Evolutionary conservation across 2,797 vertebrate genomes (phyloP).

Genomic region (Meriones psammophilus): DNA sequence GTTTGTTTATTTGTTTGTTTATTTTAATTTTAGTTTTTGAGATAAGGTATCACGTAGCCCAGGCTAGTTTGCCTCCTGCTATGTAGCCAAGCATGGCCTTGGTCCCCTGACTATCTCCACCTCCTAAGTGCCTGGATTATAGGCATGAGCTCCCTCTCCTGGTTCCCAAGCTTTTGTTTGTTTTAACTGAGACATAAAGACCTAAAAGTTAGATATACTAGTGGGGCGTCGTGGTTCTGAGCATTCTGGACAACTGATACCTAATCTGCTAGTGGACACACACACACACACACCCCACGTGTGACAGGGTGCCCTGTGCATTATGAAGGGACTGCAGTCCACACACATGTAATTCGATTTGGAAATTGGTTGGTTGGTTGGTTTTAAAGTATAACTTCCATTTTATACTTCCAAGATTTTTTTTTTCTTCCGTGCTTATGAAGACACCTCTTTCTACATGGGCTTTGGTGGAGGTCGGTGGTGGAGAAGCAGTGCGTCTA

Average conservation of each 20-base stretch:
- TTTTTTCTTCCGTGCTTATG: neutral
- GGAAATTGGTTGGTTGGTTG: neutral
- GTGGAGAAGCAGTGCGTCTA: neutral
- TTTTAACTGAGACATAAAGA: neutral
- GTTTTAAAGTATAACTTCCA: neutral
- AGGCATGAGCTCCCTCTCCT: neutral
- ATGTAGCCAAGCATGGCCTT: neutral
- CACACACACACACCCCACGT: neutral
- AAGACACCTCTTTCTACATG: neutral
- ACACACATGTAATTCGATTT: too few species aligned
- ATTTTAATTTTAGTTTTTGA: neutral
- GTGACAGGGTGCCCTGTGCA: constrained; percentile 32
- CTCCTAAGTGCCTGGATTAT: neutral
- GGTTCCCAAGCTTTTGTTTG: neutral
- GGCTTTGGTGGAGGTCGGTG: neutral
- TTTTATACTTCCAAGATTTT: neutral
- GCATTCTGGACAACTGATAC: neutral
- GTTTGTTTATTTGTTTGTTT: too few species aligned
- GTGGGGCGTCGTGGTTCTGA: neutral
- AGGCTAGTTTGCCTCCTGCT: neutral
- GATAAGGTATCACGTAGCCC: neutral
- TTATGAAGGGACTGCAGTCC: neutral
- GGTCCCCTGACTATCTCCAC: neutral
- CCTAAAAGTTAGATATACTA: neutral
- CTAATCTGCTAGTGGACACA: neutral